A percentile compares a stretch with the other conserved stretches of the same genome.
phyloP scores from a whole-genome alignment of 2,113 vertebrate species.

The Camelus dromedarius region DNA sequence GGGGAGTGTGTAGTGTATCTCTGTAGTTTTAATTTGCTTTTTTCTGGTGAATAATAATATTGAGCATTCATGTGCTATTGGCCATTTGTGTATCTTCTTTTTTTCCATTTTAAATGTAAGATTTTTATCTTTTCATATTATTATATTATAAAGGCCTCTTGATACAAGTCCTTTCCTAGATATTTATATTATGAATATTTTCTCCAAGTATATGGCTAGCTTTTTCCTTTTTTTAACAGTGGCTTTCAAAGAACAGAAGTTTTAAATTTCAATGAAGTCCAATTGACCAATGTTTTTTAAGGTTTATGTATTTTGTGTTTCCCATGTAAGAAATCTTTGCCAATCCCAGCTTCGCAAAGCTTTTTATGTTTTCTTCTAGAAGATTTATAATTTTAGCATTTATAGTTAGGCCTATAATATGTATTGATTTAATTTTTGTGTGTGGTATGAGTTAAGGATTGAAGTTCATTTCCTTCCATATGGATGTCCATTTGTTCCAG shows the following conservation, averaged over 20 bases:
- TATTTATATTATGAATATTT: constrained; percentile 5
- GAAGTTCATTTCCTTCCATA: neutral
- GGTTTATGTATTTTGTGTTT: neutral
- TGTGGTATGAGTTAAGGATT: neutral
- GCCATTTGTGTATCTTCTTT: neutral
- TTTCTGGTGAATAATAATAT: neutral
- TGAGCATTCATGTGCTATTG: neutral
- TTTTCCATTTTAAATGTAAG: neutral
- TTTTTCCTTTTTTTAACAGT: constrained; percentile 7
- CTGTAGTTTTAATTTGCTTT: constrained; percentile 24
- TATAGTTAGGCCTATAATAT: neutral
- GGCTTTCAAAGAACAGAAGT: constrained; percentile 18
- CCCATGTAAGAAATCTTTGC: neutral
- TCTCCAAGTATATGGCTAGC: neutral
- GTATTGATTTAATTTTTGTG: constrained; percentile 9
- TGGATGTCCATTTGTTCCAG: neutral
- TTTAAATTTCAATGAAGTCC: neutral
- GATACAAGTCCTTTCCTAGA: neutral
- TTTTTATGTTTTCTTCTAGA: neutral
- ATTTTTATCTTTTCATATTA: constrained; percentile 4
- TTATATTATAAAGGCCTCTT: neutral
- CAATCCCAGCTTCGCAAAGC: neutral
- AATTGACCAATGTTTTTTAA: neutral
- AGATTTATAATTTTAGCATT: neutral
- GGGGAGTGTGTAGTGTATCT: neutral